Base-by-base conservation (phyloP, 2,797 vertebrate genomes). In the Peromyscus melanophrys region DNA sequence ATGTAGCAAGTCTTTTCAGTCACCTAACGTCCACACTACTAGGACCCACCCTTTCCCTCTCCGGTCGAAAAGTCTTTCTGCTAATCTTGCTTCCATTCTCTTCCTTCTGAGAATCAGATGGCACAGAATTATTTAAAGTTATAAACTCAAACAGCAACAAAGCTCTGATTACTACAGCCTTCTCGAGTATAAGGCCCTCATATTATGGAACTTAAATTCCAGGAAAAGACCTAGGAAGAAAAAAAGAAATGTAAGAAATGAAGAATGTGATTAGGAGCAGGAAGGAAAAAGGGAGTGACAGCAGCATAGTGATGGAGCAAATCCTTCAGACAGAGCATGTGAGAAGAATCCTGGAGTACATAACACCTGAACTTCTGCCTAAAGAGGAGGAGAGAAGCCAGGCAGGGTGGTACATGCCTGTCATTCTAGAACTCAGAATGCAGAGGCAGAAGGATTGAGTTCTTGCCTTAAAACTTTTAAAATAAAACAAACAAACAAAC, bases 91-190 rank as follows among this genome's bases (percentile, higher is more conserved):
- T 49, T 86, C 29, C 75, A 71, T 40, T 55, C n/a, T 49, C 43
- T 90, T 90, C 65, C 76, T 94, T 78, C 43, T 87, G 31, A 97
- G 86, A 90, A 82, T 37, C 69, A 49, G 4, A 31, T 11, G 43
- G 69, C 21, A 52, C 1, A 73, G 43, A 31, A 77, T 90, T 65
- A 43, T 63, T 90, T 80, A 96, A 93, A 90, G n/a, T 73, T 57
- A 57, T 73, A 73, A 73, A 88, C 37, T 73, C 49, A 59, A 40
- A 75, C 0, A 75, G 86, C 40, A 86, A 81, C 40, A 78, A 8
- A 96, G 75, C 17, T 31, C 25, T 1, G 1, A 13, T 55, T 37
- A 87, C 65, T 71, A 71, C 7, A 40, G 52, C 46, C 46, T 55
- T 11, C 5, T 57, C 0, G 2, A n/a, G 21, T 27, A 80, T 21